Conservation (phyloP, 2,888 invertebrate genomes). For the Euproctis similis region DNA sequence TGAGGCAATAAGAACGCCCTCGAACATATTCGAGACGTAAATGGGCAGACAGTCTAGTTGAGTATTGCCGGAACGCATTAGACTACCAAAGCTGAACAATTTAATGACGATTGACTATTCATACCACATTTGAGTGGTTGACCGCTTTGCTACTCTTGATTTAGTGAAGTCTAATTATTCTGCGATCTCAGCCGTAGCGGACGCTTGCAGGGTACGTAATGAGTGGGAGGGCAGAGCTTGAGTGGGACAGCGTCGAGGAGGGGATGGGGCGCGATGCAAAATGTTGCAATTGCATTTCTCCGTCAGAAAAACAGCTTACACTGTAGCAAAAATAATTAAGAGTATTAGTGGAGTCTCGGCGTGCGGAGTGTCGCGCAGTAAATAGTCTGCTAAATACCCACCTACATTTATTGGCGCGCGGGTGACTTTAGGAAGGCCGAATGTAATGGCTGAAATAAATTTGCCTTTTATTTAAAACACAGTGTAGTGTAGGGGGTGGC, state of each 20-base stretch:
- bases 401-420: conserved; percentile 68
- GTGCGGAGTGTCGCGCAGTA: conserved; percentile 65
- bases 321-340: conserved; percentile 74
- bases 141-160: conserved; percentile 71
- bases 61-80: conserved; percentile 48
- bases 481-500: conserved; percentile 38
- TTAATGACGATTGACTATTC: conserved; percentile 75
- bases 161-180: conserved; percentile 73
- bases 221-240: conserved; percentile 56
- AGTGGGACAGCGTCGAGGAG: conserved; percentile 23
- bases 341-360: conserved; percentile 70
- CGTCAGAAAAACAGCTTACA: conserved; percentile 74
- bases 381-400: conserved; percentile 72
- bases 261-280: conserved; percentile 57
- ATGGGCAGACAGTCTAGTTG: conserved; percentile 23
- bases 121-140: conserved; percentile 69
- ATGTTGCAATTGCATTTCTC: conserved; percentile 69
- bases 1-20: conserved; percentile 17
- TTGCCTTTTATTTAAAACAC: conserved; percentile 65
- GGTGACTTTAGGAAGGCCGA: conserved; percentile 46
- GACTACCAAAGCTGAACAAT: conserved; percentile 72
- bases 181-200: conserved; percentile 65
- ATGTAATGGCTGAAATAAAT: conserved; percentile 65
- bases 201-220: conserved; percentile 61
- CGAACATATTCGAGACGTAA: conserved; percentile 17